phyloP scores from a whole-genome alignment of 2,888 invertebrate species.

The Ganaspis brasiliensis region DNA sequence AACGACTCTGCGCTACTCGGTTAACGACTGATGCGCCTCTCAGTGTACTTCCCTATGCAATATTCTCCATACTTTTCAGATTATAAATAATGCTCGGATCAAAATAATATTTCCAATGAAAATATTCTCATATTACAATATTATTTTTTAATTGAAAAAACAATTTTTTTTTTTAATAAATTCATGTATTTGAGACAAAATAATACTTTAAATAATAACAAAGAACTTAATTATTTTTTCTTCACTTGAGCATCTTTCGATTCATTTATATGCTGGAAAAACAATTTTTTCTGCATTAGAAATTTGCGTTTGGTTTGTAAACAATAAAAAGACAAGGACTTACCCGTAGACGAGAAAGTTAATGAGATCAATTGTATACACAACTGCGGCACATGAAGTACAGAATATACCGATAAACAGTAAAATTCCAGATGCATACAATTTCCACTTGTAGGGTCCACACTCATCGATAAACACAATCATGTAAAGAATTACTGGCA shows the following conservation, averaged over 20 bases:
- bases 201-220: too few species aligned
- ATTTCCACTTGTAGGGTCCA: constrained; percentile 66
- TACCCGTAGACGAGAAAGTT: constrained; percentile 62
- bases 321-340: constrained; percentile 12
- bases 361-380: constrained; percentile 46
- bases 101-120: background rate
- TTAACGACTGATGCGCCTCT: constrained; percentile 28
- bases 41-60: background rate
- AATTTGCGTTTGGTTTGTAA: too few species aligned
- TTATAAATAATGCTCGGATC: constrained; percentile 15
- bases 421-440: constrained; percentile 60
- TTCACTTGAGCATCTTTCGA: too few species aligned
- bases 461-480: constrained; percentile 64
- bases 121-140: too few species aligned
- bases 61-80: background rate
- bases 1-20: constrained; percentile 48
- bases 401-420: constrained; percentile 61
- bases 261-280: too few species aligned
- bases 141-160: too few species aligned
- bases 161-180: too few species aligned
- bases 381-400: constrained; percentile 60
- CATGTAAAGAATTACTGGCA: constrained; percentile 66
- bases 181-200: too few species aligned
- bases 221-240: too few species aligned
- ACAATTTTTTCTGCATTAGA: too few species aligned